Evolutionary conservation across 2,888 invertebrate genomes (phyloP).

Genomic region (Heliothis peltigera): DNA sequence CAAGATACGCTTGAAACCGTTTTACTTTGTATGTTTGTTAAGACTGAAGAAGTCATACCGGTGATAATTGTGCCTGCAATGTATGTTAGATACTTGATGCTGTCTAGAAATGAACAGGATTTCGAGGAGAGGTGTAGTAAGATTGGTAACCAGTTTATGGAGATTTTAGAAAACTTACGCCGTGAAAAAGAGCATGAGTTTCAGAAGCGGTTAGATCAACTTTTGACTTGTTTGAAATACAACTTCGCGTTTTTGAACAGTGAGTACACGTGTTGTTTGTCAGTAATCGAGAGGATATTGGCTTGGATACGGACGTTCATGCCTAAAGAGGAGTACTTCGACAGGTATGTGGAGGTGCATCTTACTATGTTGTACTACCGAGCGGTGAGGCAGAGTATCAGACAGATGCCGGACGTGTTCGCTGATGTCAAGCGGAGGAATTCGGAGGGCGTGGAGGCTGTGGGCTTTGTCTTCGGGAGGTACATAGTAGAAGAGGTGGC

Average conservation of each 20-base stretch:
- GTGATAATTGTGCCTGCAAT: constrained; percentile 63
- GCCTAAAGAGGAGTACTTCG: constrained; percentile 70
- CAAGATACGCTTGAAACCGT: constrained; percentile 57
- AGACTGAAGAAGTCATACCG: constrained; percentile 13
- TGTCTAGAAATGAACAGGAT: constrained; percentile 64
- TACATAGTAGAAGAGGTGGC: constrained; percentile 68
- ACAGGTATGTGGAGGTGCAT: constrained; percentile 67
- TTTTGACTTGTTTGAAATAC: constrained; percentile 66
- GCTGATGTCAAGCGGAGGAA: constrained; percentile 54
- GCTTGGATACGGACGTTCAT: constrained; percentile 68
- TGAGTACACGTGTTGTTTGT: constrained; percentile 67
- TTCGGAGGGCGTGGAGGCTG: constrained; percentile 65
- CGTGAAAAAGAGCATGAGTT: not conserved
- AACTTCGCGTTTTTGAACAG: constrained; percentile 69
- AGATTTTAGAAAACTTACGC: constrained; percentile 52
- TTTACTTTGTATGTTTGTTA: constrained; percentile 53
- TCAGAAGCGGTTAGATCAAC: constrained; percentile 22
- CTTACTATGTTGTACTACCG: constrained; percentile 75
- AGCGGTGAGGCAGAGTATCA: constrained; percentile 67
- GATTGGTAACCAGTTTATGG: constrained; percentile 67
- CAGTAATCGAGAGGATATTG: constrained; percentile 69
- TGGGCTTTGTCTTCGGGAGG: constrained; percentile 72
- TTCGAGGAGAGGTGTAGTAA: constrained; percentile 62
- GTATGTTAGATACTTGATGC: constrained; percentile 70
- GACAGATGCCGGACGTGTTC: constrained; percentile 67